Evolutionary conservation across 1,140 invertebrate genomes (phyloP).

Genomic region (Antheraea pernyi): DNA sequence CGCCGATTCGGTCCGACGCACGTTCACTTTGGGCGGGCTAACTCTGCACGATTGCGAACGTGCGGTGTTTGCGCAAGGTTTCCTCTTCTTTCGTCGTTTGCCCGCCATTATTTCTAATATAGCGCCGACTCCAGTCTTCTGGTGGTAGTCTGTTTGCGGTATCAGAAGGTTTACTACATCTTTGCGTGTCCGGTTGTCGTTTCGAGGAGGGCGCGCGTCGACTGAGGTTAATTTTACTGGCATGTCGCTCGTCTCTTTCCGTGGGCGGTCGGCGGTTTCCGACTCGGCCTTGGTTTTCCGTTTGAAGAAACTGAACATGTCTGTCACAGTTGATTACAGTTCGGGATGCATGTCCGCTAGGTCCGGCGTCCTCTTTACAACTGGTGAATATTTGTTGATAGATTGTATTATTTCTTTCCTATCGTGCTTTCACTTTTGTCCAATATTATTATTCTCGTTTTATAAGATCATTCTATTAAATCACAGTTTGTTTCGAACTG

Average conservation of each 20-base stretch:
- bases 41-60: slow-evolving; percentile 41
- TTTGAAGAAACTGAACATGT: slow-evolving; percentile 72
- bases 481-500: too few relatives aligned
- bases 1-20: slow-evolving; percentile 42
- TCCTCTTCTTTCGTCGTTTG: slow-evolving; percentile 50
- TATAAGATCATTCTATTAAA: too few relatives aligned
- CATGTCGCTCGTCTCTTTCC: slow-evolving; percentile 40
- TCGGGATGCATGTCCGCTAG: slow-evolving; percentile 37
- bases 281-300: slow-evolving; percentile 49
- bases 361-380: slow-evolving; percentile 29
- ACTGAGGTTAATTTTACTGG: slow-evolving; percentile 37
- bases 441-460: too few relatives aligned
- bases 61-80: slow-evolving; percentile 17
- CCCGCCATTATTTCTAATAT: slow-evolving; percentile 64
- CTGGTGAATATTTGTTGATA: slow-evolving; percentile 22
- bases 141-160: slow-evolving; percentile 58
- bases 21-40: slow-evolving; percentile 40
- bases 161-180: slow-evolving; percentile 70
- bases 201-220: slow-evolving; percentile 51
- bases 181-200: slow-evolving; percentile 47
- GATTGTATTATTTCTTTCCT: not conserved
- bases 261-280: slow-evolving; percentile 42
- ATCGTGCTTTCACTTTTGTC: not conserved
- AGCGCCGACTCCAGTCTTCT: slow-evolving; percentile 55
- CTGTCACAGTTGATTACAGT: slow-evolving; percentile 12